phyloP scores from a whole-genome alignment of 2,888 invertebrate genomes.

The Nycteola revayana region DNA sequence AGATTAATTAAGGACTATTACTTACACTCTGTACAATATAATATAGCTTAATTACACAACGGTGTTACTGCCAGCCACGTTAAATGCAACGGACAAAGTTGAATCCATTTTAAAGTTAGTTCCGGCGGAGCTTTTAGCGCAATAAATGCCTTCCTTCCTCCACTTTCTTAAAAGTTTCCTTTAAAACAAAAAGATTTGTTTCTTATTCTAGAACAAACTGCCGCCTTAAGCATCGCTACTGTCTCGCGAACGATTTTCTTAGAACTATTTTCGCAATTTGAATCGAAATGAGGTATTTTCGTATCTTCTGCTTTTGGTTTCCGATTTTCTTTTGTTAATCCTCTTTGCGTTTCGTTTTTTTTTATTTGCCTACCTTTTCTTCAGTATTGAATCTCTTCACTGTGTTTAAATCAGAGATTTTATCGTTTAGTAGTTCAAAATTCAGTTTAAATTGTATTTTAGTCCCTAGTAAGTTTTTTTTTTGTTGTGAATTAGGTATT shows the following conservation, averaged over 20 bases:
- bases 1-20: too few relatives aligned
- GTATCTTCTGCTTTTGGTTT: constrained; percentile 33
- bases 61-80: constrained; percentile 50
- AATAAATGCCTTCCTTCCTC: constrained; percentile 81
- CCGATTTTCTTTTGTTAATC: constrained; percentile 31
- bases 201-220: constrained; percentile 66
- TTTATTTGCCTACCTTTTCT: too few relatives aligned
- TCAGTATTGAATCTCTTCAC: too few relatives aligned
- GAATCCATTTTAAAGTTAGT: constrained; percentile 81
- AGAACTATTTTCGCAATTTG: constrained; percentile 40
- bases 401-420: too few relatives aligned
- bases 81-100: constrained; percentile 78
- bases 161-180: constrained; percentile 78
- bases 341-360: constrained; percentile 12
- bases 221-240: constrained; percentile 42
- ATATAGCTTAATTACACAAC: constrained; percentile 28
- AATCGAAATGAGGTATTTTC: constrained; percentile 38
- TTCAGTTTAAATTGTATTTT: too few relatives aligned
- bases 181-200: constrained; percentile 77
- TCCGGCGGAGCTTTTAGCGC: constrained; percentile 77
- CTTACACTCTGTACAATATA: too few relatives aligned
- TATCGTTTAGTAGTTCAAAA: too few relatives aligned
- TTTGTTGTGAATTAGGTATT: too few relatives aligned
- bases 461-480: too few relatives aligned
- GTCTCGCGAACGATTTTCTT: constrained; percentile 32